Evolutionary conservation across 2,113 vertebrate genomes (phyloP).

Genomic region (Hydropotes inermis): DNA sequence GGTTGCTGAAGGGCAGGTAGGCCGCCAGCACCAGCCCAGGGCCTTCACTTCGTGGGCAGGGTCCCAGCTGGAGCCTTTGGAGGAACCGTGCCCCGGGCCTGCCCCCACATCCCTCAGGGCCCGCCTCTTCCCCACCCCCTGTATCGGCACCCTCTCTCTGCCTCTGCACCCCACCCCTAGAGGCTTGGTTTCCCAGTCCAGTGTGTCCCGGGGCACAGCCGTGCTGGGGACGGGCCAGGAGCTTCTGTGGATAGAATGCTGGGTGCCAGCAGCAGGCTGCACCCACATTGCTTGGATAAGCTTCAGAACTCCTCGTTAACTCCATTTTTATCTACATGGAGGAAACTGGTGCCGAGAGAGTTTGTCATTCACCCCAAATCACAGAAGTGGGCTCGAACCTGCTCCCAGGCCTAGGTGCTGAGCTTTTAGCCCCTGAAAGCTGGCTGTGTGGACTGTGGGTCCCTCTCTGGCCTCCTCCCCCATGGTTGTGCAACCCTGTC

Average conservation of each 20-base stretch:
- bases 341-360: neutral
- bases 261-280: neutral
- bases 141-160: neutral
- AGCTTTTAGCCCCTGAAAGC: neutral
- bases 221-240: too few relatives aligned
- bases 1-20: neutral
- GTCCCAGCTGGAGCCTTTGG: neutral
- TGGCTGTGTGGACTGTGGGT: too few relatives aligned
- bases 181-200: neutral
- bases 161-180: neutral
- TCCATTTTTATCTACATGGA: neutral
- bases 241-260: neutral
- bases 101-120: neutral
- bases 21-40: neutral
- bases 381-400: neutral
- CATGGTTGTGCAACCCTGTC: accelerated
- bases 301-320: neutral
- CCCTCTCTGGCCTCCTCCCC: neutral
- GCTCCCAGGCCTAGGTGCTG: too few relatives aligned
- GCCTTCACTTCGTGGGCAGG: neutral
- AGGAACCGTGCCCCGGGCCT: neutral
- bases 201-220: accelerated
- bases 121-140: neutral
- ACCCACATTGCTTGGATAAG: neutral
- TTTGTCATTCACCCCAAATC: neutral